These are phyloP conservation scores for Nesidiocoris tenuis DNA, from an alignment of 2,888 invertebrate species.

Conservation along the genomic window DNA sequence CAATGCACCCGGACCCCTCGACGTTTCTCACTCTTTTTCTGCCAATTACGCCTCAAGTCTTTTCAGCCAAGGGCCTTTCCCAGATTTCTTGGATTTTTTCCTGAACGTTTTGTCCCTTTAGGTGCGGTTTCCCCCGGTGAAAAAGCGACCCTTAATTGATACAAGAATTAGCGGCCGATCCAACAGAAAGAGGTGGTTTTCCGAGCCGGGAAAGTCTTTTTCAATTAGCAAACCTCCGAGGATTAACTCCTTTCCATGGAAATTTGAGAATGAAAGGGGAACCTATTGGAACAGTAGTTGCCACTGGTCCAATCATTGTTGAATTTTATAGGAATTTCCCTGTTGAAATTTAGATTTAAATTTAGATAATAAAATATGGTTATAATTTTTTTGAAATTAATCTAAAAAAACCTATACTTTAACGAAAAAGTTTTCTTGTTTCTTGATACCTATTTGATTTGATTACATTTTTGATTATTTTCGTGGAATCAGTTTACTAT, in stretches of 20 bases:
- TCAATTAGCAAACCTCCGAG: constrained; percentile 42
- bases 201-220: constrained; percentile 18
- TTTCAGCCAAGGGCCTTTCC: neutral
- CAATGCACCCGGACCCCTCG: constrained; percentile 26
- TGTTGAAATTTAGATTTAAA: no score
- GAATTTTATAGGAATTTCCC: no score
- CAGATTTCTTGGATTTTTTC: neutral
- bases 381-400: no score
- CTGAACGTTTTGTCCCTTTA: neutral
- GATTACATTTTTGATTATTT: no score
- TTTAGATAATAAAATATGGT: no score
- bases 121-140: constrained; percentile 13
- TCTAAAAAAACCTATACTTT: no score
- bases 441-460: no score
- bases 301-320: no score
- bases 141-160: constrained; percentile 47
- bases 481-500: no score
- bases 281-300: no score
- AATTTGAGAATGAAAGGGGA: constrained; percentile 10
- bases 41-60: constrained; percentile 40
- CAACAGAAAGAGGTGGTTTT: constrained; percentile 43
- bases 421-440: no score
- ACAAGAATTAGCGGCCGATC: constrained; percentile 49
- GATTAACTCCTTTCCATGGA: constrained; percentile 39
- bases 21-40: constrained; percentile 12